Evolutionary conservation across 2,888 invertebrate genomes (phyloP).

Genomic region (Rhodophaea formosa): DNA sequence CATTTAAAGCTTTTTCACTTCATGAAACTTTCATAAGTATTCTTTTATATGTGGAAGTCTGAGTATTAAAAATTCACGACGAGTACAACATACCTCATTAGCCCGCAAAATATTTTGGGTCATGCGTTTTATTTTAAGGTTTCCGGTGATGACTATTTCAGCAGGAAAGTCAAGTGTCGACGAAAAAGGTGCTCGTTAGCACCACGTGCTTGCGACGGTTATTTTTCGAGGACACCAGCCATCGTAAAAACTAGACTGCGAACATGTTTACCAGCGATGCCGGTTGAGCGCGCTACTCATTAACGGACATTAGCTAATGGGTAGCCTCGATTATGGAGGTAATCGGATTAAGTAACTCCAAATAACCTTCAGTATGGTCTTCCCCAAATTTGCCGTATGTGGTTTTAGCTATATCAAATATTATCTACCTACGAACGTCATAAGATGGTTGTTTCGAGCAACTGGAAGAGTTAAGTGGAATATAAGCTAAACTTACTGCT

Average conservation of each 20-base stretch:
- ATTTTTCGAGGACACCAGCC: constrained; percentile 69
- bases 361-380: background rate
- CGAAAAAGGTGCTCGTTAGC: constrained; percentile 52
- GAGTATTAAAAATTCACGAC: background rate
- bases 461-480: too few species aligned
- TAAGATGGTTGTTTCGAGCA: too few species aligned
- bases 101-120: constrained; percentile 9
- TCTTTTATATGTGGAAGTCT: too few species aligned
- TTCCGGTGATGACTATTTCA: constrained; percentile 30
- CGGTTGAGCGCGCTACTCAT: constrained; percentile 15
- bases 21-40: background rate
- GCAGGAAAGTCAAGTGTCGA: constrained; percentile 34
- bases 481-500: too few species aligned
- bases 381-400: background rate
- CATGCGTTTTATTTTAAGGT: constrained; percentile 10
- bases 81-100: constrained; percentile 4
- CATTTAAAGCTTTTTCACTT: too few species aligned
- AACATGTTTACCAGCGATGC: constrained; percentile 54
- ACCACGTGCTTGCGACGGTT: constrained; percentile 63
- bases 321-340: constrained; percentile 8
- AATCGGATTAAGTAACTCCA: constrained; percentile 4
- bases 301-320: constrained; percentile 13
- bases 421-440: too few species aligned
- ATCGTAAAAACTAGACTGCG: constrained; percentile 59
- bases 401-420: background rate